Evolutionary conservation across 2,797 vertebrate genomes (phyloP).

Genomic region (Harpagifer antarcticus): DNA sequence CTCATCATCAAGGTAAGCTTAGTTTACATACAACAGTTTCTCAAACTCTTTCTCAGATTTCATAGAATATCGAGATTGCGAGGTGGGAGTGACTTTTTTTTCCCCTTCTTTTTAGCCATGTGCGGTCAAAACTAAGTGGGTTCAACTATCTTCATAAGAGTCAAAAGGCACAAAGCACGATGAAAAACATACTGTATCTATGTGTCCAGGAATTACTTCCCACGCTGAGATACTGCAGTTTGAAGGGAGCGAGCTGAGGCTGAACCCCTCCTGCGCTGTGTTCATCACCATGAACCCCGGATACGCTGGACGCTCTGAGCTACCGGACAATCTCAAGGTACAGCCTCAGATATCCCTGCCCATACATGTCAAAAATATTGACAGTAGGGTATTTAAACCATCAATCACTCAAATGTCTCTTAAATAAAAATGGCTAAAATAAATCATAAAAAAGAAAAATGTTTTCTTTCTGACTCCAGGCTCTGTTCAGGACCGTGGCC

Average conservation of each 20-base stretch:
- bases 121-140: no score
- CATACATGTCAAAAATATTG: no score
- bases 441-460: neutral
- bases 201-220: constrained; percentile 87
- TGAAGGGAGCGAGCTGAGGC: constrained; percentile 91
- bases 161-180: neutral
- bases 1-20: no score
- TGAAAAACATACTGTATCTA: neutral
- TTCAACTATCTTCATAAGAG: neutral
- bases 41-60: no score
- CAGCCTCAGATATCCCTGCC: neutral
- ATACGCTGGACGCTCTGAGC: constrained; percentile 92
- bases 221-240: constrained; percentile 87
- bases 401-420: neutral
- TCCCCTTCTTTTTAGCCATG: no score
- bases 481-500: constrained; percentile 93
- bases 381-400: no score
- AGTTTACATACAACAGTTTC: no score
- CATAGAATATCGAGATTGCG: no score
- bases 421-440: neutral
- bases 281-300: constrained; percentile 98
- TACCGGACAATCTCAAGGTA: constrained; percentile 95
- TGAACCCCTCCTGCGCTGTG: constrained; percentile 92
- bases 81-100: no score
- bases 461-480: constrained; percentile 72